phyloP scores from a whole-genome alignment of 2,797 vertebrate genomes.

The Mionectes olivaceus region DNA sequence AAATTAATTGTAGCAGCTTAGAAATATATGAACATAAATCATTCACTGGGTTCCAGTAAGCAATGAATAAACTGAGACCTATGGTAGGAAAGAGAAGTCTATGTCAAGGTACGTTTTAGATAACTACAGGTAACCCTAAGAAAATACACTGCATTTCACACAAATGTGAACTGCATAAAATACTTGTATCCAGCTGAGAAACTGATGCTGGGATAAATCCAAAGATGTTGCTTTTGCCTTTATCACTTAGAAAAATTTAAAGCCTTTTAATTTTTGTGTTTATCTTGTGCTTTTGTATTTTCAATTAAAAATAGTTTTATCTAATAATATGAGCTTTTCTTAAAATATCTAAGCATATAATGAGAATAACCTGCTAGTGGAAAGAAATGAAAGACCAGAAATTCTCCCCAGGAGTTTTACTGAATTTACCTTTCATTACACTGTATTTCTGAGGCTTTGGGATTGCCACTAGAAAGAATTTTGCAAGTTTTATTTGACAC shows the following conservation, averaged over 20 bases:
- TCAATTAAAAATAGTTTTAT: not conserved
- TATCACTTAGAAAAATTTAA: not conserved
- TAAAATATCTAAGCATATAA: not conserved
- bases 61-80: not conserved
- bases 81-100: not conserved
- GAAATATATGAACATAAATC: not conserved
- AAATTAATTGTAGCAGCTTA: not conserved
- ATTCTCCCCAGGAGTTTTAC: not conserved
- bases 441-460: not conserved
- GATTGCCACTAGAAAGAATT: not conserved
- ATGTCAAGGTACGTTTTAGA: not conserved
- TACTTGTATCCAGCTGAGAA: not conserved
- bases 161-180: not conserved
- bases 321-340: not conserved
- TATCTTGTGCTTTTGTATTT: not conserved
- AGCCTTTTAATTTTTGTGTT: not conserved
- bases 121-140: not conserved
- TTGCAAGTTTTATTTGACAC: not conserved
- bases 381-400: not conserved
- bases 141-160: not conserved
- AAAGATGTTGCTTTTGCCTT: not conserved
- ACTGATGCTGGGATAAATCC: not conserved
- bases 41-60: not conserved
- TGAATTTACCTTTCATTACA: not conserved
- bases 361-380: not conserved